Evolutionary conservation across 2,797 vertebrate genomes (phyloP).

Genomic region (Ctenosaura bakeri): DNA sequence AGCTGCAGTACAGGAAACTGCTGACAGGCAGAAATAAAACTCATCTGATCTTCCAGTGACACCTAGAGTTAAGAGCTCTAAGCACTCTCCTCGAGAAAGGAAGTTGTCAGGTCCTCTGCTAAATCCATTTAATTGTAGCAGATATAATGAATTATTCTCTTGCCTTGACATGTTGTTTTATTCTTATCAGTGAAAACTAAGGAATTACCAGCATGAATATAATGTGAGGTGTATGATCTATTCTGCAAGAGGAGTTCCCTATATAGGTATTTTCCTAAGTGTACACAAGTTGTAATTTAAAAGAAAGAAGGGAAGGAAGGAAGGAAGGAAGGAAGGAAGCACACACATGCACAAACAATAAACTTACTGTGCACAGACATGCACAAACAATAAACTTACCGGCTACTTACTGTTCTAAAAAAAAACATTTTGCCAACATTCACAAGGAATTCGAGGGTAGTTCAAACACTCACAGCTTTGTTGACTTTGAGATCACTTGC

Average conservation of each 20-base stretch:
- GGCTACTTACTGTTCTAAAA: not conserved
- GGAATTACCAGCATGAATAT: not conserved
- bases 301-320: not conserved
- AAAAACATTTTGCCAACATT: not conserved
- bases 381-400: not conserved
- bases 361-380: not conserved
- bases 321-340: not conserved
- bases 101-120: not conserved
- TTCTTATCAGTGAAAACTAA: not conserved
- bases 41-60: constrained; percentile 71
- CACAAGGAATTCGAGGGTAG: not conserved
- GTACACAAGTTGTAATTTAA: not conserved
- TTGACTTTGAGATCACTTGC: not conserved
- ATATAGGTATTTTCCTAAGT: not conserved
- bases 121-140: not conserved
- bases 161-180: not conserved
- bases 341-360: not conserved
- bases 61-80: constrained; percentile 69
- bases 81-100: not conserved
- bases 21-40: not conserved
- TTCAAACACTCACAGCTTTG: not conserved
- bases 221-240: not conserved
- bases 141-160: not conserved
- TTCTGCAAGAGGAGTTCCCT: not conserved
- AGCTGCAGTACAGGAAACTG: not conserved